Evolutionary conservation across 2,888 invertebrate species (phyloP).

Genomic region (Cryptus viduatorius): DNA sequence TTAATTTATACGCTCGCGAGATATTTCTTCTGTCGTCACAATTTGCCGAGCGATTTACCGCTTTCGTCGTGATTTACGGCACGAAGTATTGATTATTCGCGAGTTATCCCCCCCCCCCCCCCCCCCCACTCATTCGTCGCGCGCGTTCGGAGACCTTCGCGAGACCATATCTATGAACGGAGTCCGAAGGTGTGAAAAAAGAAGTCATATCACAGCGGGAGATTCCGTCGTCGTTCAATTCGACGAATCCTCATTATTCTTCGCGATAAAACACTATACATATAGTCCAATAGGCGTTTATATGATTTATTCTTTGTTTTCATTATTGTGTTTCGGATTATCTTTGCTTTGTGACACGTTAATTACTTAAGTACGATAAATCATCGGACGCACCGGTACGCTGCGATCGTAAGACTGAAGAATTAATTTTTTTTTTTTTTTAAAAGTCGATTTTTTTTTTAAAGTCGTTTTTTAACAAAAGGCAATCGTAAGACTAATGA

Average conservation of each 20-base stretch:
- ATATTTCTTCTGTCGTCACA: neutral
- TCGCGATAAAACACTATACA: too few species aligned
- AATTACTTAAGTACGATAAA: neutral
- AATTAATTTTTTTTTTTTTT: too few species aligned
- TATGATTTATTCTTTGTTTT: conserved; percentile 2
- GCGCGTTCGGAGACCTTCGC: conserved; percentile 57
- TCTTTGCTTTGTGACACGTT: neutral
- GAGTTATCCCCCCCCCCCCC: conserved; percentile 2
- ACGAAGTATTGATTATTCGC: conserved; percentile 61
- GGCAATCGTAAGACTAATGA: too few species aligned
- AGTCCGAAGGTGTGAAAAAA: conserved; percentile 63
- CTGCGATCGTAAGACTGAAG: too few species aligned
- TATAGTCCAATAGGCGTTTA: too few species aligned
- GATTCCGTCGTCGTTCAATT: conserved; percentile 42
- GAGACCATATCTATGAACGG: conserved; percentile 50
- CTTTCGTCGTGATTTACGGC: conserved; percentile 64
- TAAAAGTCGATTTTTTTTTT: too few species aligned
- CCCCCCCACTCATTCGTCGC: conserved; percentile 21
- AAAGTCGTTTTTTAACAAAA: too few species aligned
- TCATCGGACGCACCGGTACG: neutral
- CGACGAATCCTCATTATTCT: neutral
- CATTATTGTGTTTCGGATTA: neutral
- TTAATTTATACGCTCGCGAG: conserved; percentile 50
- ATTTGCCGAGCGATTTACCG: neutral
- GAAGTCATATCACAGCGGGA: conserved; percentile 61